Conservation (phyloP, 2,113 vertebrate species). For the Myotis brandtii region DNA sequence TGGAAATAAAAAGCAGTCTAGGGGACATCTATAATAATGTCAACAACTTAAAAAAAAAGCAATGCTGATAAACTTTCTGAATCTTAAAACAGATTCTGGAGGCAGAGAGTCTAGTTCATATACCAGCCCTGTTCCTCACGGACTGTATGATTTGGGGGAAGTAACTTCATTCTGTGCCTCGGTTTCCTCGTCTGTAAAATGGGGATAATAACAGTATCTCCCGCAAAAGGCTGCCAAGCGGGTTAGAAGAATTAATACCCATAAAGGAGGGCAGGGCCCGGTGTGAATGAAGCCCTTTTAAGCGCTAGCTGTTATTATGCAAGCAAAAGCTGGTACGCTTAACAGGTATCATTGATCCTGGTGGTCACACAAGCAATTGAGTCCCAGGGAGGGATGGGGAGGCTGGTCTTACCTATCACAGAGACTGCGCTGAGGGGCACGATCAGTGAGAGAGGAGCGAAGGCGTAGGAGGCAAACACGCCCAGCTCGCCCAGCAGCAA, state of each 20-base stretch:
- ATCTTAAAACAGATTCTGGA: not conserved
- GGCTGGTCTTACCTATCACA: constrained; percentile 88
- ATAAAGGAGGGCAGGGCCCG: not conserved
- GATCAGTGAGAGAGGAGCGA: constrained; percentile 94
- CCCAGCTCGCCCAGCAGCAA: constrained; percentile 92
- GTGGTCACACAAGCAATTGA: fast-evolving
- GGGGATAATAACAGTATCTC: not conserved
- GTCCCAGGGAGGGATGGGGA: fast-evolving
- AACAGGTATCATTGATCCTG: not conserved
- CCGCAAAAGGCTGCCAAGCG: not conserved
- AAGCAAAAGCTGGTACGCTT: not conserved
- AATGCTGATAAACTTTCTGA: not conserved
- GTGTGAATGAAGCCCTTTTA: not conserved
- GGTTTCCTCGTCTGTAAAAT: constrained; percentile 5
- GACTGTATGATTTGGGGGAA: not conserved
- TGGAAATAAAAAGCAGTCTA: not conserved
- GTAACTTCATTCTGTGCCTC: not conserved
- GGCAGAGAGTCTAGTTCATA: not conserved
- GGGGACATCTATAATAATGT: too few relatives aligned
- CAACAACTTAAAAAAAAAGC: not conserved
- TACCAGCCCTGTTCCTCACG: not conserved
- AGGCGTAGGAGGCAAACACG: constrained; percentile 95
- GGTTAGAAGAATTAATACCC: not conserved
- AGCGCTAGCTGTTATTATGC: not conserved
- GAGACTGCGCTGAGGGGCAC: constrained; percentile 95